Base-by-base conservation (phyloP, 2,113 vertebrate genomes). In the Edolisoma coerulescens region DNA sequence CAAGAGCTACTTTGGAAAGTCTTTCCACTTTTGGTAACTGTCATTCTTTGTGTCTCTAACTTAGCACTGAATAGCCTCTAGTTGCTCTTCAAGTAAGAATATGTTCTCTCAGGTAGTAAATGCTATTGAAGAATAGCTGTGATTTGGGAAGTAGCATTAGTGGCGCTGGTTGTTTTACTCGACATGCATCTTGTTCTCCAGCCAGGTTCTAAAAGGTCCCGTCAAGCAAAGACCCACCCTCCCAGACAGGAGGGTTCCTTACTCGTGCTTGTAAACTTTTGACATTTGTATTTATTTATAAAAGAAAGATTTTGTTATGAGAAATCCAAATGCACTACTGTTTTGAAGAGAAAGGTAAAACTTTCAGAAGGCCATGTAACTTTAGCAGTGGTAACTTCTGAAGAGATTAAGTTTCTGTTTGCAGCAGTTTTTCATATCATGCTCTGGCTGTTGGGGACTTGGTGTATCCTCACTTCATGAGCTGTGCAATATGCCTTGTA, bases 101-200 rank as follows among this genome's bases (percentile, higher is more conserved):
- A 26, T 18, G 5, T 63, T 70, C 63, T 82, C 13, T 87, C 18
- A 49, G 3, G 61, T 76, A 50, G 9, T 37, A 71, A 93, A 33
- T 44, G 35, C n/a, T 54, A 2, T 22, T 68, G 57, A 50, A 71
- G 52, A 88, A 45, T 44, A 76, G 30, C 21, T 70, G 32, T 41
- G 32, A 50, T 70, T 63, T 78, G 64, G 39, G 47, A 74, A 70
- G 39, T 16, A 37, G 22, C 3, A 4, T 77, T 70, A 3, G 2
- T 49, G 47, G 15, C 0, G 1, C 49, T 1, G 1, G 10, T n/a
- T 67, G 9, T 56, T 60, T 28, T 39, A 33, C 10, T 39, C 0
- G 0, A 52, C 2, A 2, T 1, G 1, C 9, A n/a, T 63, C 14
- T 45, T 54, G 16, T 33, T 90, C 14, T 65, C 8, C 26, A 67